Evolutionary conservation across 2,888 invertebrate species (phyloP).

Genomic region (Leptopilina myrica): DNA sequence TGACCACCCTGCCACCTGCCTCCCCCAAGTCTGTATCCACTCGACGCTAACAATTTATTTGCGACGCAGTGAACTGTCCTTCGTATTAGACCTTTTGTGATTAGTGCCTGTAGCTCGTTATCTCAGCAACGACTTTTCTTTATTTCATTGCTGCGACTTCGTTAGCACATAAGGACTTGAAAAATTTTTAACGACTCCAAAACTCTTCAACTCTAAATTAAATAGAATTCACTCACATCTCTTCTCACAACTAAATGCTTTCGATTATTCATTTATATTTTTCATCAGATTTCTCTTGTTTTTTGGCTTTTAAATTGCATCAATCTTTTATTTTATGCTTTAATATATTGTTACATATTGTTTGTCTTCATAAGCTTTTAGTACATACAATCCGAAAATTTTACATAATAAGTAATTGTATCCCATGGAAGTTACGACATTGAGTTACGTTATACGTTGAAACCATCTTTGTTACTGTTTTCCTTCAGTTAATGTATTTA

Average conservation of each 20-base stretch:
- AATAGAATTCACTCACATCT: background rate
- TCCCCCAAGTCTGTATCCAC: conserved; percentile 51
- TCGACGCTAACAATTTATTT: conserved; percentile 66
- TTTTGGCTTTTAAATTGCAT: too few relatives aligned
- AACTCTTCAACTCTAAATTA: background rate
- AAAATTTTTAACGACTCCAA: background rate
- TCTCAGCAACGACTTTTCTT: conserved; percentile 44
- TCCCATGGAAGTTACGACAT: background rate
- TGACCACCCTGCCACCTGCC: conserved; percentile 48
- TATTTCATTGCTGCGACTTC: conserved; percentile 23
- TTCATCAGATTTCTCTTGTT: background rate
- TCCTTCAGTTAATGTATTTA: conserved; percentile 11
- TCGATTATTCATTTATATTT: background rate
- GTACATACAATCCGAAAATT: background rate
- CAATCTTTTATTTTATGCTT: background rate
- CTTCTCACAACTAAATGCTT: background rate
- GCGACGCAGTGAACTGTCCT: conserved; percentile 59
- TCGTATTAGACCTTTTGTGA: conserved; percentile 61
- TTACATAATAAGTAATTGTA: background rate
- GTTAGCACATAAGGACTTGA: conserved; percentile 22
- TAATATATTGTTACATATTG: background rate
- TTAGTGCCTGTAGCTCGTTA: conserved; percentile 62
- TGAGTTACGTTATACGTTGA: too few relatives aligned
- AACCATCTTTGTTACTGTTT: background rate
- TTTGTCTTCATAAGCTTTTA: background rate